Conservation (phyloP, 1,140 invertebrate species). For the Melanaphis sacchari region DNA sequence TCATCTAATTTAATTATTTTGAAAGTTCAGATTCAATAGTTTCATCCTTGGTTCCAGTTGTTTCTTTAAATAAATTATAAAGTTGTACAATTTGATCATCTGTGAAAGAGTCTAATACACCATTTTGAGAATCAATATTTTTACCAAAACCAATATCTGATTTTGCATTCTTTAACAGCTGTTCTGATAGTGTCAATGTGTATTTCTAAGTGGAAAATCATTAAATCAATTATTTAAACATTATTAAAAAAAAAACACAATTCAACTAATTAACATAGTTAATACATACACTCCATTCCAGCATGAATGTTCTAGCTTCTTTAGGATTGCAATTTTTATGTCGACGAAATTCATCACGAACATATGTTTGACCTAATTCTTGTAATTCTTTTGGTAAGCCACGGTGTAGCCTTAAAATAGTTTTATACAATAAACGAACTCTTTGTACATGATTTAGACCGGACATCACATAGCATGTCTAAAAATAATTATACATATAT, state of each 20-base stretch:
- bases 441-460: slow-evolving; percentile 68
- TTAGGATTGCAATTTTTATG: slow-evolving; percentile 79
- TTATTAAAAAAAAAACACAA: slow-evolving; percentile 28
- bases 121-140: slow-evolving; percentile 68
- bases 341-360: slow-evolving; percentile 85
- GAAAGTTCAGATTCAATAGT: slow-evolving; percentile 43
- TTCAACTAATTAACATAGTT: neutral
- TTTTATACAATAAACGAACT: slow-evolving; percentile 85
- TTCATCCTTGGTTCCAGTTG: slow-evolving; percentile 63
- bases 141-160: slow-evolving; percentile 69
- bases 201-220: slow-evolving; percentile 71
- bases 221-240: slow-evolving; percentile 34
- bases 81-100: slow-evolving; percentile 84
- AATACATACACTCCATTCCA: slow-evolving; percentile 85
- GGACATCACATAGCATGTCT: slow-evolving; percentile 60
- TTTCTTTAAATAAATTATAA: slow-evolving; percentile 81
- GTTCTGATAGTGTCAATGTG: slow-evolving; percentile 74
- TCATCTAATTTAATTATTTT: neutral
- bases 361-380: slow-evolving; percentile 83
- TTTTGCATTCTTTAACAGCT: slow-evolving; percentile 71
- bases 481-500: neutral
- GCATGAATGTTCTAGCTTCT: slow-evolving; percentile 80
- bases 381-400: slow-evolving; percentile 79
- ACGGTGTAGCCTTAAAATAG: slow-evolving; percentile 83
- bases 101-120: slow-evolving; percentile 71